Evolutionary conservation across 2,797 vertebrate species (phyloP).

Genomic region (Picus viridis): DNA sequence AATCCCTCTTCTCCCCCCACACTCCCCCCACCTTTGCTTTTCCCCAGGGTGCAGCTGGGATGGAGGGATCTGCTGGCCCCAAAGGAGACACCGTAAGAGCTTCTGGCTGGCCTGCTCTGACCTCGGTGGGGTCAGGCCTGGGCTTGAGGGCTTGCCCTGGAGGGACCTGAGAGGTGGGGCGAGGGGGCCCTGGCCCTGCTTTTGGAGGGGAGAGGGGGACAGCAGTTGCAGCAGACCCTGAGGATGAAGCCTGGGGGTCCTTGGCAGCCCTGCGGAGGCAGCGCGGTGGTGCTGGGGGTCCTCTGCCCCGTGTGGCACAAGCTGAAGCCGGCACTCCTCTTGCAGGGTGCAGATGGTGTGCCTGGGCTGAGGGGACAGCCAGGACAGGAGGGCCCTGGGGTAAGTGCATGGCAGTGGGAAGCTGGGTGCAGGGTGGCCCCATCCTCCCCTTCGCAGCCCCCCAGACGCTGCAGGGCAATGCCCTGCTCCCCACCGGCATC

Average conservation of each 20-base stretch:
- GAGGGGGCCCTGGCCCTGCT: background rate
- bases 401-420: conserved; percentile 59
- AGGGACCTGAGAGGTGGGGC: background rate
- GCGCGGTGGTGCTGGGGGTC: accelerated
- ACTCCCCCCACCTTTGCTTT: background rate
- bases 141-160: background rate
- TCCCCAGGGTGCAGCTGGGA: conserved; percentile 81
- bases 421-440: background rate
- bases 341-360: conserved; percentile 80
- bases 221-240: background rate
- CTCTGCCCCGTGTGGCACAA: accelerated
- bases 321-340: background rate
- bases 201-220: background rate
- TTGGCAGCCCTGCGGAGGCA: background rate
- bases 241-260: background rate
- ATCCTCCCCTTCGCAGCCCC: background rate
- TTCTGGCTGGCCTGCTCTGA: background rate
- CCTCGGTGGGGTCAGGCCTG: background rate
- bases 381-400: conserved; percentile 86
- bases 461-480: background rate
- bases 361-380: conserved; percentile 81
- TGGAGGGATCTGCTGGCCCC: conserved; percentile 79
- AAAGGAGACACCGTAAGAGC: conserved; percentile 87
- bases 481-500: accelerated
- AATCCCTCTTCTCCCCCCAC: background rate